phyloP scores from a whole-genome alignment of 2,888 invertebrate species.

The Gastrophysa polygoni region DNA sequence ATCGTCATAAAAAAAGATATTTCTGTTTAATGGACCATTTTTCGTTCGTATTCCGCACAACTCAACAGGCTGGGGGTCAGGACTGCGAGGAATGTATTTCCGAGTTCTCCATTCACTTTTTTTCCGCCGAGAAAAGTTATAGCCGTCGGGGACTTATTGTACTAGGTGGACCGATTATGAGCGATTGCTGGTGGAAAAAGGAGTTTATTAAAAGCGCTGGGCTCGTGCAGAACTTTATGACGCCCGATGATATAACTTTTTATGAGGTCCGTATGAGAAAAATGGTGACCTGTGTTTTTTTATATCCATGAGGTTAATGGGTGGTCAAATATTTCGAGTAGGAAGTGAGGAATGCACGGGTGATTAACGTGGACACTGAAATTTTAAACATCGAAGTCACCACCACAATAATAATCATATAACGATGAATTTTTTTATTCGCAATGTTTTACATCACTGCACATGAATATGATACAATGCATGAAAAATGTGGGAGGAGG shows the following conservation, averaged over 20 bases:
- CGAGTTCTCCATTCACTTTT: neutral
- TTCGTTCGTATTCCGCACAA: neutral
- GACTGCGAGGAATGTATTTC: neutral
- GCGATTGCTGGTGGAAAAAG: constrained; percentile 8
- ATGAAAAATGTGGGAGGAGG: too few relatives aligned
- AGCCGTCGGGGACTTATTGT: constrained; percentile 1
- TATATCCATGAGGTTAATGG: too few relatives aligned
- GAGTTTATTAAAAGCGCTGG: neutral
- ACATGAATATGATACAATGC: too few relatives aligned
- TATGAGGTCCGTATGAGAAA: neutral
- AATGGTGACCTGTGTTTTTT: neutral
- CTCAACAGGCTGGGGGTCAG: neutral
- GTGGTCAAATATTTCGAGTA: too few relatives aligned
- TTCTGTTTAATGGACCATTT: neutral
- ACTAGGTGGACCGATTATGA: constrained; percentile 14
- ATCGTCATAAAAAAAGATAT: neutral
- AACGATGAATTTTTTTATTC: too few relatives aligned
- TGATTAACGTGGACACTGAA: too few relatives aligned
- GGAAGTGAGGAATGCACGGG: too few relatives aligned
- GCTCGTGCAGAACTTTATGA: neutral
- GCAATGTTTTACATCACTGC: too few relatives aligned
- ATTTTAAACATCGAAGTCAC: too few relatives aligned
- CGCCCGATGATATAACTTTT: neutral
- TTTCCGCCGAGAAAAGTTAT: constrained; percentile 3
- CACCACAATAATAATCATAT: too few relatives aligned